Percentiles rank a stretch among this genome's conserved stretches.
phyloP scores from a whole-genome alignment of 2,888 invertebrate genomes.

The Pinctada fucata region DNA sequence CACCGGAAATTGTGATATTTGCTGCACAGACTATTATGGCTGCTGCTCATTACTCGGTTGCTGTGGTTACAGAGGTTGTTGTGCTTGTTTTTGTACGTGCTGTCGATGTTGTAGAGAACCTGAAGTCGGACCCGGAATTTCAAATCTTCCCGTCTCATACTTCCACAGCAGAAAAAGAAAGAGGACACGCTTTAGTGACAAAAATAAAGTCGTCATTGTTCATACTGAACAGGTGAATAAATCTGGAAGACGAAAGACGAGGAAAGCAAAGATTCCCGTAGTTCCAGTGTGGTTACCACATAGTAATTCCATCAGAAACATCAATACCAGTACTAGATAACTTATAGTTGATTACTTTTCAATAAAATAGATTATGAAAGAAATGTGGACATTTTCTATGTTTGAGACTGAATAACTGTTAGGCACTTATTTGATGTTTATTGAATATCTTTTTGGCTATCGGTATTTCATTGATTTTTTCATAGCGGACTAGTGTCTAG shows the following conservation, averaged over 20 bases:
- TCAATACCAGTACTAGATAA: conserved; percentile 41
- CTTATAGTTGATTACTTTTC: neutral
- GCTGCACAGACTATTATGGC: conserved; percentile 33
- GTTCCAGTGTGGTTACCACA: conserved; percentile 39
- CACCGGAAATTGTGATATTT: conserved; percentile 28
- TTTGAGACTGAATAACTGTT: too few species aligned
- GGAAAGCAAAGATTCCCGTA: conserved; percentile 21
- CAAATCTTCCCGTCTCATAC: conserved; percentile 17
- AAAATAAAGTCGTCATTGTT: neutral
- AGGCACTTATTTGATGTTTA: too few species aligned
- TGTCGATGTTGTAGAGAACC: conserved; percentile 36
- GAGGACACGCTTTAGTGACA: neutral
- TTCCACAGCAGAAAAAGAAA: neutral
- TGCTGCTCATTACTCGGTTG: conserved; percentile 34
- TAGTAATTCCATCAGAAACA: conserved; percentile 25
- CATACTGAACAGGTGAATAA: conserved; percentile 7
- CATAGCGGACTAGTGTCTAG: too few species aligned
- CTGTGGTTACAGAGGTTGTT: conserved; percentile 30
- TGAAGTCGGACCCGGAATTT: conserved; percentile 27
- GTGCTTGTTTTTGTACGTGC: conserved; percentile 26
- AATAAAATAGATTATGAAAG: neutral
- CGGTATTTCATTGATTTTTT: too few species aligned
- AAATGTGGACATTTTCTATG: too few species aligned
- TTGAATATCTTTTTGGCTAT: too few species aligned
- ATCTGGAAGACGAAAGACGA: conserved; percentile 1